phyloP scores from a whole-genome alignment of 2,888 invertebrate species.

The Parthenolecanium corni region DNA sequence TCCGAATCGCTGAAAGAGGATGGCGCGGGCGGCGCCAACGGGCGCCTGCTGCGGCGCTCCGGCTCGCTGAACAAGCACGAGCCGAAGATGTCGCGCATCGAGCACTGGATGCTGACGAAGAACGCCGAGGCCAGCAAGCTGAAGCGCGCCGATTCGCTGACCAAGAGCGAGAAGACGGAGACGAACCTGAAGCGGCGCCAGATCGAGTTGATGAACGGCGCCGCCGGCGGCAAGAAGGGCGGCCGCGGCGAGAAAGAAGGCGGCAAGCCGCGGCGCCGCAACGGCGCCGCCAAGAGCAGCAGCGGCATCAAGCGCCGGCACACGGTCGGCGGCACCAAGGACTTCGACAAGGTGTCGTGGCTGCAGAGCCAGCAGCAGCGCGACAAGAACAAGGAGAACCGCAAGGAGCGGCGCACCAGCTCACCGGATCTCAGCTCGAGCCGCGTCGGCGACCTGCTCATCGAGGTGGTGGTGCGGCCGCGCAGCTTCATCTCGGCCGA shows the following conservation, averaged over 20 bases:
- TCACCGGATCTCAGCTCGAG: slow-evolving; percentile 47
- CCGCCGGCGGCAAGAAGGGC: too few species aligned
- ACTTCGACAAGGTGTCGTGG: slow-evolving; percentile 56
- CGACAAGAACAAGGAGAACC: slow-evolving; percentile 37
- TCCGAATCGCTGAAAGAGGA: slow-evolving; percentile 34
- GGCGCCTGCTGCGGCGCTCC: slow-evolving; percentile 32
- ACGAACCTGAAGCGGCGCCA: slow-evolving; percentile 64
- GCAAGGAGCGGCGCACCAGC: slow-evolving; percentile 48
- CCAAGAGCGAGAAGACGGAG: slow-evolving; percentile 64
- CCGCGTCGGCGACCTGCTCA: slow-evolving; percentile 30
- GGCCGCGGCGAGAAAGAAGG: slow-evolving; percentile 36
- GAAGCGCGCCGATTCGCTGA: slow-evolving; percentile 51
- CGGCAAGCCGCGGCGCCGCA: slow-evolving; percentile 56
- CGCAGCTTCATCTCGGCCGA: slow-evolving; percentile 33
- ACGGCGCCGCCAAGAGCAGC: slow-evolving; percentile 54
- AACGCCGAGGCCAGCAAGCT: slow-evolving; percentile 38
- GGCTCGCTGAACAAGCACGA: slow-evolving; percentile 35
- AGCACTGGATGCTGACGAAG: slow-evolving; percentile 39
- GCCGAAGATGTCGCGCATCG: slow-evolving; percentile 37
- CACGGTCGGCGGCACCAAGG: slow-evolving; percentile 87
- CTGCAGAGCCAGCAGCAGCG: slow-evolving; percentile 45
- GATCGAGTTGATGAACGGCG: slow-evolving; percentile 35
- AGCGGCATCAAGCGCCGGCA: slow-evolving; percentile 76
- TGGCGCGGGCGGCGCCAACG: slow-evolving; percentile 31
- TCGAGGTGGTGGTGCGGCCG: slow-evolving; percentile 32